phyloP scores from a whole-genome alignment of 2,113 vertebrate genomes.

The Rhinogobius similis region DNA sequence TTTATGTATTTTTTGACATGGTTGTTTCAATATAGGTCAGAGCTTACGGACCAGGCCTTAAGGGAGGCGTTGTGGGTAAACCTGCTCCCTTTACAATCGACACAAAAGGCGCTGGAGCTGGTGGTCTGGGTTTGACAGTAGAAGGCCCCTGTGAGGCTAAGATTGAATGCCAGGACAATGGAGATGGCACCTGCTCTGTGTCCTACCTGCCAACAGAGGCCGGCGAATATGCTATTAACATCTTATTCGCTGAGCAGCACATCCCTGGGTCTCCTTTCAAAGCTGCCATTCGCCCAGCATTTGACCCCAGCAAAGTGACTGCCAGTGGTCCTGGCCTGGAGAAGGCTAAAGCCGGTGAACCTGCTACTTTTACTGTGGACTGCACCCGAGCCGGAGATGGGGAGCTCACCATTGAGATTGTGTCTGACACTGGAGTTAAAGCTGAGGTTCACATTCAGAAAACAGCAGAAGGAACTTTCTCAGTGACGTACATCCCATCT shows the following conservation, averaged over 20 bases:
- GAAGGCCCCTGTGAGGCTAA: constrained; percentile 92
- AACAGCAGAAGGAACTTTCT: constrained; percentile 88
- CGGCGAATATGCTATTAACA: constrained; percentile 89
- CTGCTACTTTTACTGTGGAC: constrained; percentile 88
- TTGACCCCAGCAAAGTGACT: constrained; percentile 88
- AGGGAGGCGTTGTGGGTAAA: constrained; percentile 85
- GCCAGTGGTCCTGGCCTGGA: constrained; percentile 89
- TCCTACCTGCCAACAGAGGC: constrained; percentile 88
- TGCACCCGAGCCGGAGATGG: constrained; percentile 88
- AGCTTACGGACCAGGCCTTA: constrained; percentile 88
- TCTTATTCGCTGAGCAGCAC: constrained; percentile 87
- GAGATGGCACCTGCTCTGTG: constrained; percentile 89
- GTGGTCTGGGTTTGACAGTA: constrained; percentile 87
- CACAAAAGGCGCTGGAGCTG: constrained; percentile 88
- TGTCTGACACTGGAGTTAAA: constrained; percentile 86
- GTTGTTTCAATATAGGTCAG: constrained; percentile 77
- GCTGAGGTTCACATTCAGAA: constrained; percentile 92
- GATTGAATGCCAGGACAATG: constrained; percentile 91
- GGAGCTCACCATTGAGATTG: constrained; percentile 93
- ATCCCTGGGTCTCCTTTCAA: constrained; percentile 93
- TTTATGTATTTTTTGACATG: background rate
- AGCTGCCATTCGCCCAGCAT: constrained; percentile 78
- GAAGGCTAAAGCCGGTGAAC: constrained; percentile 82
- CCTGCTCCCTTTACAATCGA: constrained; percentile 90
- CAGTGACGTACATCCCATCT: constrained; percentile 89